A percentile compares a stretch with the other conserved stretches of the same genome.
phyloP scores from a whole-genome alignment of 2,113 vertebrate species.

The Vulpes ferrilata region DNA sequence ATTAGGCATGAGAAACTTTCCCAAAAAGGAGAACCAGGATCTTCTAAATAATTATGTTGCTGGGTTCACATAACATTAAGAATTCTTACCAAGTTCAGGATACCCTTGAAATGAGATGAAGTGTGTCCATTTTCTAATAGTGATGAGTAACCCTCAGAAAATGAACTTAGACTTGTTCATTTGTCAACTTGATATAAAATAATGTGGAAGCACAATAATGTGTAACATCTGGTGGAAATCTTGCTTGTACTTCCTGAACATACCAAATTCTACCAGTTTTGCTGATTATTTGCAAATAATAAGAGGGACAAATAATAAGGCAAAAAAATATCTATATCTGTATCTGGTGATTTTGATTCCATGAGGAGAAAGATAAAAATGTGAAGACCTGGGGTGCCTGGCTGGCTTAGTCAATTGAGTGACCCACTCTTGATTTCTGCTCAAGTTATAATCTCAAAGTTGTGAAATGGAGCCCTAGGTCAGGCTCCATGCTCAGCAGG shows the following conservation, averaged over 20 bases:
- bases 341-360: conserved; percentile 6
- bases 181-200: neutral
- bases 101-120: neutral
- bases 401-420: neutral
- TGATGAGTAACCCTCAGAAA: neutral
- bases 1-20: neutral
- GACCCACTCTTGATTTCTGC: neutral
- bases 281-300: neutral
- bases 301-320: neutral
- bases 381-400: too few species aligned
- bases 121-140: neutral
- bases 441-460: neutral
- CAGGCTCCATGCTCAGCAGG: neutral
- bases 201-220: neutral
- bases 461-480: neutral
- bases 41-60: neutral
- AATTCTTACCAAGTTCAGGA: neutral
- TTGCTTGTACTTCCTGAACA: neutral
- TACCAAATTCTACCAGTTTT: neutral
- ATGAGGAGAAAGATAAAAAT: neutral
- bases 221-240: neutral
- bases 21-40: neutral
- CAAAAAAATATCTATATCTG: neutral
- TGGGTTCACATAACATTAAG: neutral
- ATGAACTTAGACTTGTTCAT: neutral